Conservation (phyloP, 2,888 invertebrate species). For the Arrhopalites spinosus region DNA sequence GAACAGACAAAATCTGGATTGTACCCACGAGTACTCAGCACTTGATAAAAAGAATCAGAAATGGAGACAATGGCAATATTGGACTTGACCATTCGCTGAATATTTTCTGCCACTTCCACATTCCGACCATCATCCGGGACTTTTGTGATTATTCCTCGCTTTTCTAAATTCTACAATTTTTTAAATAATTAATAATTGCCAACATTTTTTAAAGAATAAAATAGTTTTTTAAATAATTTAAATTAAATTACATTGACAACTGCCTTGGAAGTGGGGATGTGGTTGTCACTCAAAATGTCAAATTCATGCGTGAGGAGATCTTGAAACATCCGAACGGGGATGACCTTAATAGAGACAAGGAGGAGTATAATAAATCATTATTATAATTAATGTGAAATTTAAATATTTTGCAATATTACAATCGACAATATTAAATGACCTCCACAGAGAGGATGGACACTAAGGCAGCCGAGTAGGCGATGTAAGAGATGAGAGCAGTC, state of each 20-base stretch:
- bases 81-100: not conserved
- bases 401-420: too few relatives aligned
- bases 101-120: not conserved
- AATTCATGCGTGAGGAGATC: slow-evolving; percentile 43
- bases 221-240: not conserved
- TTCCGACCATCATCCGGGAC: not conserved
- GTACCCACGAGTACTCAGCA: slow-evolving; percentile 1
- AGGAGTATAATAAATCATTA: too few relatives aligned
- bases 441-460: slow-evolving; percentile 48
- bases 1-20: slow-evolving; percentile 33
- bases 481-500: slow-evolving; percentile 44
- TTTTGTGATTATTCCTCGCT: not conserved
- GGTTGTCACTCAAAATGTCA: slow-evolving; percentile 44
- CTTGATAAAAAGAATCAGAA: slow-evolving; percentile 45
- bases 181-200: not conserved
- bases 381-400: too few relatives aligned
- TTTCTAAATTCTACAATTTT: not conserved
- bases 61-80: slow-evolving; percentile 42
- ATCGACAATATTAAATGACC: too few relatives aligned
- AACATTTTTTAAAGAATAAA: not conserved
- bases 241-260: slow-evolving; percentile 35
- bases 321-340: slow-evolving; percentile 39
- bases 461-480: slow-evolving; percentile 48
- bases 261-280: slow-evolving; percentile 40
- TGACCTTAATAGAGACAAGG: slow-evolving; percentile 46